Evolutionary conservation across 2,113 vertebrate genomes (phyloP).

Genomic region (Monarcha castaneiventris): DNA sequence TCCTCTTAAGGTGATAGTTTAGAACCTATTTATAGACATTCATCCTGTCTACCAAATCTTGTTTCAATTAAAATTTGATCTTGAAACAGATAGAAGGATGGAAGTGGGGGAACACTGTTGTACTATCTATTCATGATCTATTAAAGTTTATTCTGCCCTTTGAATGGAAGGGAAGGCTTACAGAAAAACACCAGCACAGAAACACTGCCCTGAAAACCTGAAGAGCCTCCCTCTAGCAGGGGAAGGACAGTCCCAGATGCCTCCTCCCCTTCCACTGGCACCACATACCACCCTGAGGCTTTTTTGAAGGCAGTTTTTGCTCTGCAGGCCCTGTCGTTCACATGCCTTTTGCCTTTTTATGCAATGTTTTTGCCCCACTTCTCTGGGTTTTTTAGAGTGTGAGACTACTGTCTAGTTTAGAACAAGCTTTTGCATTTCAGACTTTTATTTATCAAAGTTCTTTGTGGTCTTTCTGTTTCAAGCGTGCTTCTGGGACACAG

Average conservation of each 20-base stretch:
- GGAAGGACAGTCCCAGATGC: neutral
- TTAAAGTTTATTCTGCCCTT: neutral
- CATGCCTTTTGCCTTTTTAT: neutral
- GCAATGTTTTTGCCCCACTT: neutral
- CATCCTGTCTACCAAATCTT: neutral
- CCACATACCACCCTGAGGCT: fast-evolving
- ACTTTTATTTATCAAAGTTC: neutral
- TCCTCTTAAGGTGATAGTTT: constrained; percentile 10
- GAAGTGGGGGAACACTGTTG: neutral
- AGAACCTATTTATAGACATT: constrained; percentile 3
- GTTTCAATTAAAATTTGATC: constrained; percentile 43
- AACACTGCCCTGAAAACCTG: neutral
- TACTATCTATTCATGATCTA: neutral
- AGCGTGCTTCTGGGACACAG: neutral
- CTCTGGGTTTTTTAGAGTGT: neutral
- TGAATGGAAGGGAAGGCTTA: neutral
- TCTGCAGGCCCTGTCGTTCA: neutral
- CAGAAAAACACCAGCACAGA: neutral
- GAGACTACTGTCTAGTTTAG: neutral
- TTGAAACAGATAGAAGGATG: constrained; percentile 15
- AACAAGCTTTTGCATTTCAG: neutral
- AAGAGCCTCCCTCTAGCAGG: neutral
- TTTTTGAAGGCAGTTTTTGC: neutral
- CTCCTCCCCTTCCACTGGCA: neutral
- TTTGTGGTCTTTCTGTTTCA: neutral